A percentile compares a stretch with the other conserved stretches of the same genome.
Conservation (phyloP, 2,888 invertebrate species). For the Nemurella pictetii region DNA sequence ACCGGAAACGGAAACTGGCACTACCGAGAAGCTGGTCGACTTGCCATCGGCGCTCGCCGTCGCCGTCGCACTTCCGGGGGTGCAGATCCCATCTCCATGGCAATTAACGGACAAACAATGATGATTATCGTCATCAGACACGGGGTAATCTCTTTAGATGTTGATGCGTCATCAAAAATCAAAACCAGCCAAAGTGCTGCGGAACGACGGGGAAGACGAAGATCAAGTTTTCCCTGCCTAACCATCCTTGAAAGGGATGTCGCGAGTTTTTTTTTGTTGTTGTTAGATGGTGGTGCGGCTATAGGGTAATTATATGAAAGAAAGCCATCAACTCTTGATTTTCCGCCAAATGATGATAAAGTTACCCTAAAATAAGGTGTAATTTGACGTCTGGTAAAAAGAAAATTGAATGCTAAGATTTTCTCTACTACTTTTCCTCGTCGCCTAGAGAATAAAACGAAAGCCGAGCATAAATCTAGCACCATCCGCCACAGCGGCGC, state of each 20-base stretch:
- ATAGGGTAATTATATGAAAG: too few species aligned
- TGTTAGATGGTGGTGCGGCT: too few species aligned
- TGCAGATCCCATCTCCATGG: neutral
- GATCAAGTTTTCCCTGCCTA: too few species aligned
- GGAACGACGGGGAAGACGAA: too few species aligned
- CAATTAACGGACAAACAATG: conserved; percentile 31
- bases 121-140: conserved; percentile 12
- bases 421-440: neutral
- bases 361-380: neutral
- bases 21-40: conserved; percentile 34
- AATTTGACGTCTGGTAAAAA: neutral
- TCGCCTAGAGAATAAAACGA: neutral
- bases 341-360: too few species aligned
- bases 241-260: too few species aligned
- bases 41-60: neutral
- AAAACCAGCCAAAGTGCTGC: too few species aligned
- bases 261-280: too few species aligned
- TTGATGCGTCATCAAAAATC: conserved; percentile 27
- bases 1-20: conserved; percentile 37
- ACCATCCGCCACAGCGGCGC: neutral
- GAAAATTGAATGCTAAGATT: neutral
- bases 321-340: too few species aligned
- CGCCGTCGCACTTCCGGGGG: conserved; percentile 21
- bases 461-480: neutral
- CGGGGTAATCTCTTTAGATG: conserved; percentile 4